These are phyloP conservation scores for Cladorhizidae sp. DNA, from an alignment of 37 sponge, comb jelly and placozoan genomes.

Conservation along the genomic window DNA sequence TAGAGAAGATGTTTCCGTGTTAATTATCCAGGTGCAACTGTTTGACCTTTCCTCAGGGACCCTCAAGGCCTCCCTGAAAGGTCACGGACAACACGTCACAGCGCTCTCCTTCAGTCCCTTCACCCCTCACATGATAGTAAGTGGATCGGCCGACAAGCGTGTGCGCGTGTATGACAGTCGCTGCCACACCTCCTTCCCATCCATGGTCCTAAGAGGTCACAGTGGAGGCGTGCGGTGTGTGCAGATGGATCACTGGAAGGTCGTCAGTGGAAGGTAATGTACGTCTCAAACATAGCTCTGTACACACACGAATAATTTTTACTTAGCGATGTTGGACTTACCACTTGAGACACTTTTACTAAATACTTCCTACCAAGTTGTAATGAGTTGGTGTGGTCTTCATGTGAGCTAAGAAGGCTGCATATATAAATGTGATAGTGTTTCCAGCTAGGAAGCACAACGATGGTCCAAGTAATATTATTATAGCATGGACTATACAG, in stretches of 20 bases:
- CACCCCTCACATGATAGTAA: constrained; percentile 32
- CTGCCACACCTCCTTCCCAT: constrained; percentile 13
- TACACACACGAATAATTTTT: no score
- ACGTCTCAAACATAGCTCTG: no score
- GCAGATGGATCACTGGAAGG: constrained; percentile 86
- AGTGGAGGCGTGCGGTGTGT: constrained; percentile 29
- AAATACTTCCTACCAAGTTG: not conserved
- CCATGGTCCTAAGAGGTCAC: constrained; percentile 54
- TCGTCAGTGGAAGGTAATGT: constrained; percentile 78
- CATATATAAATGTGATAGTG: no score
- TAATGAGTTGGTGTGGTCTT: no score
- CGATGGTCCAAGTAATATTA: no score
- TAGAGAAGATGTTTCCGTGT: constrained; percentile 1
- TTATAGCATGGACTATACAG: no score
- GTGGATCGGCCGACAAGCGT: constrained; percentile 59
- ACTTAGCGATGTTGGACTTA: no score
- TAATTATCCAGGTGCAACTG: constrained; percentile 34
- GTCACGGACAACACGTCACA: constrained; percentile 29
- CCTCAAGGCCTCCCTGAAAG: constrained; percentile 14
- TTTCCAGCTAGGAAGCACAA: no score
- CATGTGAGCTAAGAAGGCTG: no score
- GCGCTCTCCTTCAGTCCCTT: constrained; percentile 18
- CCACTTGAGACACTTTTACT: no score
- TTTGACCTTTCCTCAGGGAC: constrained; percentile 37
- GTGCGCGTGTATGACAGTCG: constrained; percentile 60